phyloP scores from a whole-genome alignment of 2,888 invertebrate species.

The Nipponacmea schrenckii region DNA sequence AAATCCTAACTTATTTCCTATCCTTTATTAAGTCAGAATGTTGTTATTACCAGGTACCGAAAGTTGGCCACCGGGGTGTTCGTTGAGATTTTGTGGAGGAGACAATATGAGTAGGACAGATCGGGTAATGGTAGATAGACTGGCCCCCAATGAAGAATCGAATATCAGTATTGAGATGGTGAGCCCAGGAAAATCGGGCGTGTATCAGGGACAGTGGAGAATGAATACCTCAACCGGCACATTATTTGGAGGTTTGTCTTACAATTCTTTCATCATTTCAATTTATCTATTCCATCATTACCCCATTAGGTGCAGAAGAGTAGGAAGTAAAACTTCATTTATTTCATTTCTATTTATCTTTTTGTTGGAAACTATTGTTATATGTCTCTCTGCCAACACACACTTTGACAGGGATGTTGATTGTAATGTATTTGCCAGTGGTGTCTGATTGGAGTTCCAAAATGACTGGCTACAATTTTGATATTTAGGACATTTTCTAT shows the following conservation, averaged over 20 bases:
- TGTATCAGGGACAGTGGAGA: conserved; percentile 88
- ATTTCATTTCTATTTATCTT: too few species aligned
- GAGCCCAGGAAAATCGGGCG: conserved; percentile 80
- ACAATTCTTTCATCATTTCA: not conserved
- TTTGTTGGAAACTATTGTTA: too few species aligned
- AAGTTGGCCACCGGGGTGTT: conserved; percentile 84
- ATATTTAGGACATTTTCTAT: too few species aligned
- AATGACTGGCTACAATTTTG: too few species aligned
- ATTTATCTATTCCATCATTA: not conserved
- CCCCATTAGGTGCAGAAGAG: not conserved
- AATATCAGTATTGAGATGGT: conserved; percentile 83
- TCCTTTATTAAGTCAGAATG: too few species aligned
- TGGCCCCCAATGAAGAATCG: conserved; percentile 81
- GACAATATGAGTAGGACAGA: conserved; percentile 73
- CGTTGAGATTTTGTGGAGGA: conserved; percentile 80
- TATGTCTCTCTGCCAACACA: too few species aligned
- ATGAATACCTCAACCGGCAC: conserved; percentile 87
- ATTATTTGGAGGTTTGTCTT: conserved; percentile 85
- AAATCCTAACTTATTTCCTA: too few species aligned
- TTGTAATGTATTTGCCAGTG: too few species aligned
- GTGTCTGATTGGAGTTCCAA: too few species aligned
- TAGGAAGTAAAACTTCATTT: too few species aligned
- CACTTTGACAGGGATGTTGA: too few species aligned
- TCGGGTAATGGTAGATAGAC: conserved; percentile 76
- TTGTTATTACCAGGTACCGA: conserved; percentile 72